These are phyloP conservation scores for Threskiornis aethiopicus DNA, from an alignment of 2,797 vertebrate genomes.

Conservation along the genomic window DNA sequence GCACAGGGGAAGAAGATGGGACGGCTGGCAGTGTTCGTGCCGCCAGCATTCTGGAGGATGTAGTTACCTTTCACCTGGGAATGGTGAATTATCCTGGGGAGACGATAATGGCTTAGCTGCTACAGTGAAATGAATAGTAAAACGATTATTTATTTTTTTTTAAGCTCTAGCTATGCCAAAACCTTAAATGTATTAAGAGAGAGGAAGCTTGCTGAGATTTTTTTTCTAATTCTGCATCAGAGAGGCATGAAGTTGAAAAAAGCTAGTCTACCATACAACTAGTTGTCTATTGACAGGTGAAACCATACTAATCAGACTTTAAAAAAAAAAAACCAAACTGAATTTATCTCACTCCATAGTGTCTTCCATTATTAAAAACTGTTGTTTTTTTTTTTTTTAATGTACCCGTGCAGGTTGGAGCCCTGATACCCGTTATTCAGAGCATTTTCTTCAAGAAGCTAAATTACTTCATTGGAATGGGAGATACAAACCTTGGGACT, in stretches of 20 bases:
- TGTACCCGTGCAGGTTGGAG: slow-evolving; percentile 85
- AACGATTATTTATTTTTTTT: not conserved
- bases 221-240: not conserved
- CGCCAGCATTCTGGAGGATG: rapidly evolving
- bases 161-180: not conserved
- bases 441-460: slow-evolving; percentile 86
- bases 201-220: not conserved
- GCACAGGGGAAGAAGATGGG: not conserved
- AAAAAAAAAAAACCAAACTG: not conserved
- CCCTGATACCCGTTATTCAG: slow-evolving; percentile 85
- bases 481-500: slow-evolving; percentile 94
- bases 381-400: not conserved
- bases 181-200: not conserved
- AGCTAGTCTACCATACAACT: not conserved
- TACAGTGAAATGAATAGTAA: not conserved
- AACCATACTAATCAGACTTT: not conserved
- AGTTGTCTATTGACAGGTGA: not conserved
- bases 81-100: not conserved
- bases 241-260: not conserved
- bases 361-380: not conserved
- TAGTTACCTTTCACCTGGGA: not conserved
- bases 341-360: not conserved
- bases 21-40: not conserved
- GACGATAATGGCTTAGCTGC: not conserved
- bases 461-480: slow-evolving; percentile 96